Conservation (phyloP, 2,888 invertebrate genomes). For the Drosophila tanythrix region DNA sequence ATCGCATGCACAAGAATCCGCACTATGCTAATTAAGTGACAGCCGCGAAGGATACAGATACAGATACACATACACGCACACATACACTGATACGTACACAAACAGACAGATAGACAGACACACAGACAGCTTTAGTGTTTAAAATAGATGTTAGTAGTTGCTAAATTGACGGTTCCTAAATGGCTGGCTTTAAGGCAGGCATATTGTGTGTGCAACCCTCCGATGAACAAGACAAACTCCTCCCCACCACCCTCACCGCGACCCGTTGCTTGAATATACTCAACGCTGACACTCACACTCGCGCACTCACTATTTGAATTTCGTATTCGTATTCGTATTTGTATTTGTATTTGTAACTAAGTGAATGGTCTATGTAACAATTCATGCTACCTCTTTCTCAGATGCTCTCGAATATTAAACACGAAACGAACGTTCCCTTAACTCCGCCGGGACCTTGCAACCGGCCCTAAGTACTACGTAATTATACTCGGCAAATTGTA, state of each 20-base stretch:
- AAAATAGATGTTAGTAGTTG: constrained; percentile 54
- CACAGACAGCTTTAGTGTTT: constrained; percentile 40
- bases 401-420: constrained; percentile 45
- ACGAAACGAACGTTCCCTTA: constrained; percentile 50
- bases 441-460: constrained; percentile 17
- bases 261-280: constrained; percentile 41
- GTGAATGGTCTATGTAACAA: constrained; percentile 56
- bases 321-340: constrained; percentile 13
- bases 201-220: constrained; percentile 66
- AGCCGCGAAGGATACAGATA: constrained; percentile 29
- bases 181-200: constrained; percentile 72
- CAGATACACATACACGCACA: constrained; percentile 28
- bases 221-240: constrained; percentile 20
- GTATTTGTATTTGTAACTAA: constrained; percentile 38
- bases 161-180: constrained; percentile 75
- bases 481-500: constrained; percentile 55
- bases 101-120: constrained; percentile 18
- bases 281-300: constrained; percentile 23
- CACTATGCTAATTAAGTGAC: constrained; percentile 72
- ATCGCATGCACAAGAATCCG: constrained; percentile 82
- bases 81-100: constrained; percentile 14
- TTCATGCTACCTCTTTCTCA: constrained; percentile 73
- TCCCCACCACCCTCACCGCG: background rate
- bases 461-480: constrained; percentile 39
- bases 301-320: constrained; percentile 29